Evolutionary conservation across 2,113 vertebrate genomes (phyloP).

Genomic region (Aythya baeri): DNA sequence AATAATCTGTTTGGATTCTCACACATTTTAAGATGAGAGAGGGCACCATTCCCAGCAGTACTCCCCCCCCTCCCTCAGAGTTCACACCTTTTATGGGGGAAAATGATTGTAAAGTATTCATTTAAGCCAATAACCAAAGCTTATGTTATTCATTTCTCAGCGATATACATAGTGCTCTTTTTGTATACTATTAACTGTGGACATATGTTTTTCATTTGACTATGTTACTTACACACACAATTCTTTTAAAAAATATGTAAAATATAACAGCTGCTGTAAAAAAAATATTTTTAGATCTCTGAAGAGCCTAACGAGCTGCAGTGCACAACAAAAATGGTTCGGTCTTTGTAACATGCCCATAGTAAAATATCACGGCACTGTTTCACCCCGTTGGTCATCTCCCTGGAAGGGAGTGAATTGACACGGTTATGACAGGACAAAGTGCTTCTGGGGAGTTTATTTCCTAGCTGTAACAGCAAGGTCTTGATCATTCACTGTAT

Average conservation of each 20-base stretch:
- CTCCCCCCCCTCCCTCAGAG: conserved; percentile 57
- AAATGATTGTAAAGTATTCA: conserved; percentile 78
- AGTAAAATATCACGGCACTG: not conserved
- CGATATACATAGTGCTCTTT: conserved; percentile 73
- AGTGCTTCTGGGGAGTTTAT: not conserved
- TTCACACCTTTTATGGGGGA: conserved; percentile 74
- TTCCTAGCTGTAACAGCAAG: not conserved
- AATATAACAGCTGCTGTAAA: conserved; percentile 73
- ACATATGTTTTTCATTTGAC: conserved; percentile 77
- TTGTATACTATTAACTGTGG: conserved; percentile 73
- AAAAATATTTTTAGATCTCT: conserved; percentile 73
- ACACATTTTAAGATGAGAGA: conserved; percentile 77
- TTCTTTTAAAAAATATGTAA: conserved; percentile 72
- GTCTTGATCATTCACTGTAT: conserved; percentile 29
- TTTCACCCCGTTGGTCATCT: conserved; percentile 41
- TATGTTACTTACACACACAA: conserved; percentile 70
- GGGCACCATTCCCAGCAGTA: conserved; percentile 72
- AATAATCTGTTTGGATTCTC: conserved; percentile 79
- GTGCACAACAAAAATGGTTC: conserved; percentile 61
- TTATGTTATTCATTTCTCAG: conserved; percentile 71
- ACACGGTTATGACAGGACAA: not conserved
- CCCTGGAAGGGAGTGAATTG: not conserved
- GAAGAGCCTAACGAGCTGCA: conserved; percentile 67
- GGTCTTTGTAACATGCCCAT: conserved; percentile 47
- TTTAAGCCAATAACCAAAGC: conserved; percentile 75